Conservation (phyloP, 2,888 invertebrate genomes). For the Plebejus anna region DNA sequence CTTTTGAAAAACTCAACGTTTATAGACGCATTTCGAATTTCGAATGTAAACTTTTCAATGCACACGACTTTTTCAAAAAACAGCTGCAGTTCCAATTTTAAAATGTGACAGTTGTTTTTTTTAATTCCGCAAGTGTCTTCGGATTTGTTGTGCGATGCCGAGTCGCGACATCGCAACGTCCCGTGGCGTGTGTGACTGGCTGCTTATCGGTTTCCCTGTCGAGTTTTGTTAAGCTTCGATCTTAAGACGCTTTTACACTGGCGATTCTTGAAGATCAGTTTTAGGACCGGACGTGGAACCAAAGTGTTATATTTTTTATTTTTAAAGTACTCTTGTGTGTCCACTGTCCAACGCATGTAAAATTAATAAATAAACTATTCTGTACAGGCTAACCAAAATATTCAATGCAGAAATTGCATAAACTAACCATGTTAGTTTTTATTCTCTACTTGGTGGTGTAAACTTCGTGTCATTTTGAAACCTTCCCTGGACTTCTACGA, state of each 20-base stretch:
- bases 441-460: too few species aligned
- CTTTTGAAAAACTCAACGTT: background rate
- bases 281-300: too few species aligned
- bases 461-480: too few species aligned
- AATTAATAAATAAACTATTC: too few species aligned
- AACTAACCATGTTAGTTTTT: too few species aligned
- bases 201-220: conserved; percentile 43
- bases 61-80: background rate
- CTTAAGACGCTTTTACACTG: conserved; percentile 51
- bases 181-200: conserved; percentile 55
- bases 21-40: background rate
- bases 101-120: background rate
- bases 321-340: too few species aligned
- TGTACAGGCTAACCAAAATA: too few species aligned
- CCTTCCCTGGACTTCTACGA: too few species aligned
- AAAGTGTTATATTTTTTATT: too few species aligned
- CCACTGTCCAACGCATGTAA: too few species aligned
- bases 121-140: background rate
- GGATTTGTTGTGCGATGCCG: conserved; percentile 38
- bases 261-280: too few species aligned
- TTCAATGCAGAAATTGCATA: too few species aligned
- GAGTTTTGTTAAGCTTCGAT: conserved; percentile 53
- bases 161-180: conserved; percentile 44
- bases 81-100: background rate
- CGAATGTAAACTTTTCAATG: background rate